phyloP scores from a whole-genome alignment of 1,140 invertebrate genomes.

The Nasonia longicornis region DNA sequence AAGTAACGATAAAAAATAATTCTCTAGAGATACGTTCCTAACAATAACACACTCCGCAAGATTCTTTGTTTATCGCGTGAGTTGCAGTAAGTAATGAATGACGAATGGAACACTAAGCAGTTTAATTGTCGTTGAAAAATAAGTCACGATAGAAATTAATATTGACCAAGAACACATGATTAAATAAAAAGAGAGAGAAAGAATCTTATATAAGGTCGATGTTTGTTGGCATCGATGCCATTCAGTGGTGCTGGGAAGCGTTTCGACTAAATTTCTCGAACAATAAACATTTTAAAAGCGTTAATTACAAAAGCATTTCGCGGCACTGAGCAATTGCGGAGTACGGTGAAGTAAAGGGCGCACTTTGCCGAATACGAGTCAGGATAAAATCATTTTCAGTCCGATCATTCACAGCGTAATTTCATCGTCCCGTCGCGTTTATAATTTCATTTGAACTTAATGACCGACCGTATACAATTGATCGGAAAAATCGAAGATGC shows the following conservation, averaged over 20 bases:
- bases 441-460: no score
- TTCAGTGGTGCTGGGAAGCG: not conserved
- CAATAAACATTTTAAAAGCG: no score
- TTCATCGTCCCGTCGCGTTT: no score
- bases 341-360: no score
- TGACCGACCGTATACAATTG: no score
- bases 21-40: constrained; percentile 6
- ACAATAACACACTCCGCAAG: constrained; percentile 20
- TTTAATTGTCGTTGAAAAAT: constrained; percentile 40
- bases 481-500: not conserved
- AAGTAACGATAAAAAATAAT: constrained; percentile 17
- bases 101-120: constrained; percentile 53
- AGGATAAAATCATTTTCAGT: no score
- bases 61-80: constrained; percentile 36
- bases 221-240: not conserved
- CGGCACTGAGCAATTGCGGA: no score
- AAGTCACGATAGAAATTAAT: constrained; percentile 12
- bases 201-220: not conserved
- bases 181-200: constrained; percentile 20
- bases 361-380: no score
- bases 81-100: constrained; percentile 47
- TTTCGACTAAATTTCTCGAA: not conserved
- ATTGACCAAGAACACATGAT: not conserved
- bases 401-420: no score
- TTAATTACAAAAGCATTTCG: no score